Evolutionary conservation across 1,140 invertebrate genomes (phyloP).

Genomic region (Megathymus violae): DNA sequence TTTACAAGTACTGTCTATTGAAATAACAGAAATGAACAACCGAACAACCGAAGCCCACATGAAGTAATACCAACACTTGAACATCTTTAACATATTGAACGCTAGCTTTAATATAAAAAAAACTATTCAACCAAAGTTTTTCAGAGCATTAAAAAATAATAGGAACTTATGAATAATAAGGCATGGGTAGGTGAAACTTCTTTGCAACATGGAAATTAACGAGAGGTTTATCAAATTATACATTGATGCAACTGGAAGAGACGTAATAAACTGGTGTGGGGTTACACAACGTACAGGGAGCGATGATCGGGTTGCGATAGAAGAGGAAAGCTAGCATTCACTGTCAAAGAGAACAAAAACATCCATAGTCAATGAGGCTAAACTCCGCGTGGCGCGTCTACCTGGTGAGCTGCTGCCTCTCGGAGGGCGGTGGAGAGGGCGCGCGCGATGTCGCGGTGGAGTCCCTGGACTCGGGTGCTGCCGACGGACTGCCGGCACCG

Average conservation of each 20-base stretch:
- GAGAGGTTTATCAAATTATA: not conserved
- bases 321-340: slow-evolving; percentile 52
- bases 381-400: slow-evolving; percentile 79
- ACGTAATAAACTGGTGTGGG: slow-evolving; percentile 2
- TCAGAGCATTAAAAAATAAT: not conserved
- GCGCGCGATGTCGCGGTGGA: slow-evolving; percentile 71
- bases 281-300: slow-evolving; percentile 9
- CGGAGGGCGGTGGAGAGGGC: slow-evolving; percentile 68
- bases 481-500: slow-evolving; percentile 69
- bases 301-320: slow-evolving; percentile 10
- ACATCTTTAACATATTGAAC: slow-evolving; percentile 38
- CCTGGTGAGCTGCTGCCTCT: slow-evolving; percentile 76
- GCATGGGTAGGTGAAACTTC: not conserved
- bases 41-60: slow-evolving; percentile 25
- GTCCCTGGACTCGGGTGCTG: slow-evolving; percentile 59
- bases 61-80: slow-evolving; percentile 46
- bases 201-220: not conserved
- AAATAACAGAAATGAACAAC: slow-evolving; percentile 19
- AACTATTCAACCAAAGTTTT: not conserved
- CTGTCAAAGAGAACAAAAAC: slow-evolving; percentile 50
- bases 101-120: slow-evolving; percentile 41
- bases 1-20: slow-evolving; percentile 12
- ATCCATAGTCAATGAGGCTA: slow-evolving; percentile 67
- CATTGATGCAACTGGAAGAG: not conserved
- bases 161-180: not conserved